Evolutionary conservation across 2,888 invertebrate genomes (phyloP), one percentile per base, ranked within the genome.

Genomic region (Elegia similella): DNA sequence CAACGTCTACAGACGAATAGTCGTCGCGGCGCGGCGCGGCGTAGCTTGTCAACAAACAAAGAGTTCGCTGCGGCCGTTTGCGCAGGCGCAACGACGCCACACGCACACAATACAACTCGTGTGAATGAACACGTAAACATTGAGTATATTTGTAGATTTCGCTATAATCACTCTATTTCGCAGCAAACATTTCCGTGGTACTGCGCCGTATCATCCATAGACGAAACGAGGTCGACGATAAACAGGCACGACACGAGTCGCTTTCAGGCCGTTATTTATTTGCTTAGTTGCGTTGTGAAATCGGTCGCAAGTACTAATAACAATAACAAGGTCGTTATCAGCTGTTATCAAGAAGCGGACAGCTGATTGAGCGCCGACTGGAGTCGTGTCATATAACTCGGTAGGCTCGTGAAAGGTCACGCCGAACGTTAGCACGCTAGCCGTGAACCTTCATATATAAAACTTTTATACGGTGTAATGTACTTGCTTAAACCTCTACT

Each of bases 21-120:
- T 60, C 55, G 62, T 53, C 64, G 63, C 23, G 46, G 72, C 72
- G 71, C 72, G 65, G 65, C 65, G 58, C 46, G 55, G 58, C 56
- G 68, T 77, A 71, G 88, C 88, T 89, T 89, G 89, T 89, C 89
- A 89, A 89, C 89, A 89, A 89, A 89, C 89, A 89, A 88, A 89
- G 89, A 86, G 84, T 83, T 82, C 79, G 84, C 72, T 76, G 77
- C 71, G 65, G 68, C 69, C 73, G 76, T 73, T 75, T 75, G 84
- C 85, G 85, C 87, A 84, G 76, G 83, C 85, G 84, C 83, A 73
- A 69, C 76, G 74, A 72, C 80, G 77, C 78, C 79, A 67, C 80
- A 78, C 83, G 69, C 83, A 80, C 80, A 81, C 83, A 72, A 66
- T 60, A 63, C 69, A 63, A 63, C 72, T 68, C 78, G 78, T 80